These are phyloP conservation scores for Zoanthus gigantus DNA, from an alignment of 92 coral and sea anemone species.

Conservation along the genomic window DNA sequence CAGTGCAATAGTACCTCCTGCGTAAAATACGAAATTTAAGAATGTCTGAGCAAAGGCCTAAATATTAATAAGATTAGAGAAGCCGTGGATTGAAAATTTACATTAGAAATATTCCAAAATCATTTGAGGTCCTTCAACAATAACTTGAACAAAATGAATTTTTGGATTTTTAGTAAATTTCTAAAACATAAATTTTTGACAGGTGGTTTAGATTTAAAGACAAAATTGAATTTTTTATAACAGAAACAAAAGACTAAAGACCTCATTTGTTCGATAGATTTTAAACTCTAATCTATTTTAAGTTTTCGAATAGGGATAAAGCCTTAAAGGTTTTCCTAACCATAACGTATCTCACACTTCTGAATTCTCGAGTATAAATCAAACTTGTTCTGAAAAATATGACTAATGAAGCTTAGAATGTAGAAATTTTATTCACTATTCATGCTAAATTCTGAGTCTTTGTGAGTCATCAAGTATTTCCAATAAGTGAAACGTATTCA, in stretches of 20 bases:
- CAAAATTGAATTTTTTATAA: background rate
- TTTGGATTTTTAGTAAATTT: constrained; percentile 26
- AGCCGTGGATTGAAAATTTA: background rate
- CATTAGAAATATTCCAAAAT: background rate
- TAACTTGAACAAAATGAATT: constrained; percentile 25
- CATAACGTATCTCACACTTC: background rate
- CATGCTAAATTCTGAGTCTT: constrained; percentile 1
- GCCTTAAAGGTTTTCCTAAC: background rate
- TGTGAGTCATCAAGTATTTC: background rate
- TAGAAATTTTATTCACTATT: background rate
- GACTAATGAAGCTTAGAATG: background rate
- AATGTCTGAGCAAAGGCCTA: background rate
- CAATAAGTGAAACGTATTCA: constrained; percentile 1
- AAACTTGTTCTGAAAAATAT: background rate
- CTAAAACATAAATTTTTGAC: background rate
- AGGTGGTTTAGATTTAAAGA: constrained; percentile 5
- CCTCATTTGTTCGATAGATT: background rate
- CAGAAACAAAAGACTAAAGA: background rate
- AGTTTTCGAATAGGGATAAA: background rate
- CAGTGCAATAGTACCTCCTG: background rate
- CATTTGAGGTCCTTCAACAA: background rate
- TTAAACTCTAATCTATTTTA: background rate
- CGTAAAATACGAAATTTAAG: background rate
- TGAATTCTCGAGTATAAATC: background rate
- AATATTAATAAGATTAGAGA: background rate